Conservation (phyloP, 2,797 vertebrate genomes). For the Myoxocephalus aenaeus region DNA sequence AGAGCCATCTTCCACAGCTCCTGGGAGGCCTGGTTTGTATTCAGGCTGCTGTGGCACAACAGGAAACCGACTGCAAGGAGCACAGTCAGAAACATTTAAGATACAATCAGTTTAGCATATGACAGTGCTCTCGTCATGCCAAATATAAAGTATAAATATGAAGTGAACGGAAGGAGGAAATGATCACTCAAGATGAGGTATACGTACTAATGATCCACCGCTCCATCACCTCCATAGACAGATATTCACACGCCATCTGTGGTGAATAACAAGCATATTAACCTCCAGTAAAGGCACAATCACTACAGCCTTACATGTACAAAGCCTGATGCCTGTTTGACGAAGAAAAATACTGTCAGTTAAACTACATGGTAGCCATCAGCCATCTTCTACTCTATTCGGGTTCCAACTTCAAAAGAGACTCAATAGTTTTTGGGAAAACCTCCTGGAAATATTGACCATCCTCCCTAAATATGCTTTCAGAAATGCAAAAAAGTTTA, state of each 20-base stretch:
- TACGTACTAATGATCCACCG: slow-evolving; percentile 94
- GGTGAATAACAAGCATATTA: slow-evolving; percentile 32
- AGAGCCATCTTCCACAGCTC: slow-evolving; percentile 92
- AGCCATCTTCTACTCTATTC: background rate
- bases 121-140: background rate
- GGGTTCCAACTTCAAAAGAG: background rate
- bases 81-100: slow-evolving; percentile 11
- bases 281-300: background rate
- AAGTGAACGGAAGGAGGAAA: background rate
- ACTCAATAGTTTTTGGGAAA: background rate
- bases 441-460: background rate
- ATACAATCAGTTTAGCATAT: background rate
- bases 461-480: background rate
- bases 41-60: slow-evolving; percentile 90
- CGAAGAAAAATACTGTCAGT: background rate
- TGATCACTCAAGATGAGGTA: background rate
- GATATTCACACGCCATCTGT: slow-evolving; percentile 94
- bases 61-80: slow-evolving; percentile 90
- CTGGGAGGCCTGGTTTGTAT: slow-evolving; percentile 82
- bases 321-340: background rate
- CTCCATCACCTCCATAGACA: slow-evolving; percentile 93
- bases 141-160: background rate
- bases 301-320: background rate
- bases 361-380: background rate
- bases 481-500: background rate